phyloP scores from a whole-genome alignment of 2,888 invertebrate species.

The Abrostola triplasia region DNA sequence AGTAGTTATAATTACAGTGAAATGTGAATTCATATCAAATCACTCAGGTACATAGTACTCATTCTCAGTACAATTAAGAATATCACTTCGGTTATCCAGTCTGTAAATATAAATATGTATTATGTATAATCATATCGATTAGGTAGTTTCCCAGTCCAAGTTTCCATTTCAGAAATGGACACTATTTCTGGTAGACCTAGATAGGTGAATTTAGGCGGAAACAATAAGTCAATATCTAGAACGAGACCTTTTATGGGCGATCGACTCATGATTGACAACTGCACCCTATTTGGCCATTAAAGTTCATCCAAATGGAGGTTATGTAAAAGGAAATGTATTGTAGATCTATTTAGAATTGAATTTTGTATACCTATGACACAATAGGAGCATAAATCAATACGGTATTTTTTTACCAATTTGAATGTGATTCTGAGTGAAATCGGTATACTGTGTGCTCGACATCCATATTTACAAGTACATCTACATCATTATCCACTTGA shows the following conservation, averaged over 20 bases:
- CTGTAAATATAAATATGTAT: neutral
- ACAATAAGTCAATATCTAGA: constrained; percentile 31
- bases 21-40: too few relatives aligned
- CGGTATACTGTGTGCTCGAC: too few relatives aligned
- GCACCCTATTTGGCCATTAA: constrained; percentile 21
- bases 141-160: neutral
- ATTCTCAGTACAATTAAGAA: too few relatives aligned
- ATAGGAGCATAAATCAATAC: too few relatives aligned
- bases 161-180: constrained; percentile 25
- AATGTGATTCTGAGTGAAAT: too few relatives aligned
- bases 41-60: too few relatives aligned
- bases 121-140: constrained; percentile 1
- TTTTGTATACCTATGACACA: too few relatives aligned
- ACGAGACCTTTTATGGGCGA: constrained; percentile 16
- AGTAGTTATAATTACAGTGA: too few relatives aligned
- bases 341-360: neutral
- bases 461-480: too few relatives aligned
- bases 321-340: neutral
- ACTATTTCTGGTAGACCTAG: constrained; percentile 26
- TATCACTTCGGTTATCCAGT: too few relatives aligned
- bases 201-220: constrained; percentile 31
- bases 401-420: too few relatives aligned
- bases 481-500: too few relatives aligned
- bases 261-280: constrained; percentile 12
- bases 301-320: neutral